Evolutionary conservation across 2,113 vertebrate genomes (phyloP).

Genomic region (Scolopax mira): DNA sequence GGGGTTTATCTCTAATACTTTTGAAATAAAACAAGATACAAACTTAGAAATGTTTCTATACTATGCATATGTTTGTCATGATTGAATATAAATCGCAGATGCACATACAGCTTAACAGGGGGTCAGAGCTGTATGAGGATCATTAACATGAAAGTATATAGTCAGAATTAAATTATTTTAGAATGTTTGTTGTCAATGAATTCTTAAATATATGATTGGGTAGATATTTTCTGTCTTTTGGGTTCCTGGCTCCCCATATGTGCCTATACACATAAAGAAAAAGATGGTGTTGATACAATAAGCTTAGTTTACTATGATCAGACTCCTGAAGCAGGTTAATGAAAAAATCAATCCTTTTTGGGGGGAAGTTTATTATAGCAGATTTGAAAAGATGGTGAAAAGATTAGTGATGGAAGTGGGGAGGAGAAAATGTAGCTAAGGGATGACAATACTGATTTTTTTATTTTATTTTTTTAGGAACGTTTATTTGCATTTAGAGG

Average conservation of each 20-base stretch:
- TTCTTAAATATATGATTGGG: background rate
- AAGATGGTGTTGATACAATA: background rate
- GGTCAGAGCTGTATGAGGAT: background rate
- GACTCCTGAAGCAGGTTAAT: background rate
- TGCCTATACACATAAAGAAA: background rate
- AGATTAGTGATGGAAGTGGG: background rate
- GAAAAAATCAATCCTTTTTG: background rate
- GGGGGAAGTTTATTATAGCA: background rate
- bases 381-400: accelerated
- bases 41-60: background rate
- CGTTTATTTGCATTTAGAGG: background rate
- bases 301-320: background rate
- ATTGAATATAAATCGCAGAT: background rate
- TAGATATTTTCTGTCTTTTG: background rate
- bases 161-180: background rate
- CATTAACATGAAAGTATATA: background rate
- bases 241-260: background rate
- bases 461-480: background rate
- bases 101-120: background rate
- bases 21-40: background rate
- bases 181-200: background rate
- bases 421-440: background rate
- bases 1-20: background rate
- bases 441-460: background rate
- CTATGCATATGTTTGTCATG: background rate